Conservation (phyloP, 1,140 invertebrate genomes). For the Caerostris extrusa region DNA sequence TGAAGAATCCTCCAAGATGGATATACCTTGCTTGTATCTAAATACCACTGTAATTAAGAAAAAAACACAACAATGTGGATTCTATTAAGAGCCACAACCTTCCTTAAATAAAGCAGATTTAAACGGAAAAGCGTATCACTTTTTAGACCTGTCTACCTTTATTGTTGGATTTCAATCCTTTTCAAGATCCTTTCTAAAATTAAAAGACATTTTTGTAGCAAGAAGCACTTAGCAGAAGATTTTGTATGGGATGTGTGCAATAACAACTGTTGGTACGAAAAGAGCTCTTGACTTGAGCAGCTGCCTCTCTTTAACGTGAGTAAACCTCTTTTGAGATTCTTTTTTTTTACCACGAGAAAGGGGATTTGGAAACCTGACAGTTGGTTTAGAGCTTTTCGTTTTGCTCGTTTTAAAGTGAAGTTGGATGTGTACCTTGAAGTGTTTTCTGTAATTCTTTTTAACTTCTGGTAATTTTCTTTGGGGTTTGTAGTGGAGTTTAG, state of each 20-base stretch:
- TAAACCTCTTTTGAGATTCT: neutral
- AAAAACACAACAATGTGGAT: too few relatives aligned
- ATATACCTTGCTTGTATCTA: too few relatives aligned
- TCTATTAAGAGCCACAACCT: too few relatives aligned
- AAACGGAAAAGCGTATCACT: neutral
- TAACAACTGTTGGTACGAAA: neutral
- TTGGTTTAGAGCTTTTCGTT: neutral
- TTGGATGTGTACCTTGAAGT: neutral
- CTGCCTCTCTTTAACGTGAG: neutral
- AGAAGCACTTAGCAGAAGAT: neutral
- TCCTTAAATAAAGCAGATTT: neutral
- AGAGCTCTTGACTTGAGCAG: neutral
- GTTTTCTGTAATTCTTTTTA: neutral
- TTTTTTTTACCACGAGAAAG: neutral
- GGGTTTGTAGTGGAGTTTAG: too few relatives aligned
- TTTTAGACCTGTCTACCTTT: neutral
- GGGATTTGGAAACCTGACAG: slow-evolving; percentile 11
- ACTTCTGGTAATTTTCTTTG: neutral
- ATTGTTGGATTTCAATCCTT: neutral
- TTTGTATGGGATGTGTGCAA: slow-evolving; percentile 22
- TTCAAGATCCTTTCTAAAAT: neutral
- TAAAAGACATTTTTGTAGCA: slow-evolving; percentile 12
- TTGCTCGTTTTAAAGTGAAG: neutral
- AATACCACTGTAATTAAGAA: too few relatives aligned
- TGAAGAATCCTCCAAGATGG: too few relatives aligned